Evolutionary conservation across 2,113 vertebrate species (phyloP).

Genomic region (Emydocephalus ijimae): DNA sequence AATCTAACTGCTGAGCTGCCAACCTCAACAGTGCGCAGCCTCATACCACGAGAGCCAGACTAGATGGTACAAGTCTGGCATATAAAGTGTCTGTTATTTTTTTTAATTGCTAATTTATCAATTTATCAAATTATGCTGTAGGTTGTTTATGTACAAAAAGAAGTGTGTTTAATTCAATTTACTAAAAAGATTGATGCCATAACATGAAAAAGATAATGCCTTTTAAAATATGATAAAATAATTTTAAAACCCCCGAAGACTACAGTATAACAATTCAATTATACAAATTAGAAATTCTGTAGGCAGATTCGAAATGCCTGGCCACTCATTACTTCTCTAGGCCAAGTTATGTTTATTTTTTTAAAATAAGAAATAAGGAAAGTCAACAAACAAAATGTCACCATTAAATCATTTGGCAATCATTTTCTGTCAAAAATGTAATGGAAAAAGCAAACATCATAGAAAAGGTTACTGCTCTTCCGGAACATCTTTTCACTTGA

Average conservation of each 20-base stretch:
- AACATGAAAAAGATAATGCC: not conserved
- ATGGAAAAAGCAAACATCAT: conserved; percentile 85
- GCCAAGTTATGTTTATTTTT: conserved; percentile 70
- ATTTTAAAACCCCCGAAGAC: conserved; percentile 28
- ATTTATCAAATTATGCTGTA: conserved; percentile 47
- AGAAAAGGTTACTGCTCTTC: conserved; percentile 85
- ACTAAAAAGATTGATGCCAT: conserved; percentile 22
- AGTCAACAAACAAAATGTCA: conserved; percentile 97
- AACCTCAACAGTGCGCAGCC: too few species aligned
- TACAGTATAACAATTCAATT: conserved; percentile 25
- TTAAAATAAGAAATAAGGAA: conserved; percentile 71
- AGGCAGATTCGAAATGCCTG: conserved; percentile 78
- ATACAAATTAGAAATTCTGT: conserved; percentile 49
- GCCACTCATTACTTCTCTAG: conserved; percentile 70
- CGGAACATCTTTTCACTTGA: conserved; percentile 75
- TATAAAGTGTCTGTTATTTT: conserved; percentile 11
- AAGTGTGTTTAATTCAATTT: conserved; percentile 34
- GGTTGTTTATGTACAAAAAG: conserved; percentile 35
- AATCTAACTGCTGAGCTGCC: too few species aligned
- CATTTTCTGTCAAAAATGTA: conserved; percentile 84
- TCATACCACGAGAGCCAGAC: not conserved
- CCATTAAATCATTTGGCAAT: conserved; percentile 88
- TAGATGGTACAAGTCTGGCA: conserved; percentile 17
- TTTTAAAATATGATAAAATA: not conserved
- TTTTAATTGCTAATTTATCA: conserved; percentile 53